Conservation (phyloP, 2,113 vertebrate species). For the Pygathrix nemaeus region DNA sequence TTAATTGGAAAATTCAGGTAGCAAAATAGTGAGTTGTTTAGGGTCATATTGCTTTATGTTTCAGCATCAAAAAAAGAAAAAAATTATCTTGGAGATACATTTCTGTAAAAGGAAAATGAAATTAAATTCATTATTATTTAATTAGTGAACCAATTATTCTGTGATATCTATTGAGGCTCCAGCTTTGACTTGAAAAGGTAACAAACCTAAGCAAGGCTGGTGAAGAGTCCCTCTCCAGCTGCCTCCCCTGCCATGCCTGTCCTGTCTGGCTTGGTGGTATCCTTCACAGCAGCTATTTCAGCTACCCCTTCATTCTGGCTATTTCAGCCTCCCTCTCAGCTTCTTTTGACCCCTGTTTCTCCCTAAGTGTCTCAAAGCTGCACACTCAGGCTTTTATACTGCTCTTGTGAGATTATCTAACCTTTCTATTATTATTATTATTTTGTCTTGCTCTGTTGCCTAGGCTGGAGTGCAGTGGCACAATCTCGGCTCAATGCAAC, state of each 20-base stretch:
- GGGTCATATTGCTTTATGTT: neutral
- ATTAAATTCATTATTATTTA: neutral
- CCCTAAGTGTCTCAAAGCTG: neutral
- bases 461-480: no score
- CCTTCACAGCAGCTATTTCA: neutral
- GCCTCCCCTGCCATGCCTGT: fast-evolving
- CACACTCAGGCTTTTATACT: neutral
- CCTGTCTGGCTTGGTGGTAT: fast-evolving
- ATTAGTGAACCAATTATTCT: neutral
- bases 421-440: neutral
- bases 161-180: neutral
- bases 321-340: neutral
- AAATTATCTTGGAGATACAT: neutral
- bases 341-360: neutral
- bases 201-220: no score
- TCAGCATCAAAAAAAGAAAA: neutral
- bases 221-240: fast-evolving
- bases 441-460: neutral
- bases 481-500: no score
- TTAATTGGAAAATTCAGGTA: neutral
- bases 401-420: neutral
- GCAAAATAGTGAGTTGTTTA: neutral
- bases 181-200: neutral
- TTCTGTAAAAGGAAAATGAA: neutral
- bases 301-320: no score